phyloP scores from a whole-genome alignment of 2,888 invertebrate genomes.

The Pomacea canaliculata region DNA sequence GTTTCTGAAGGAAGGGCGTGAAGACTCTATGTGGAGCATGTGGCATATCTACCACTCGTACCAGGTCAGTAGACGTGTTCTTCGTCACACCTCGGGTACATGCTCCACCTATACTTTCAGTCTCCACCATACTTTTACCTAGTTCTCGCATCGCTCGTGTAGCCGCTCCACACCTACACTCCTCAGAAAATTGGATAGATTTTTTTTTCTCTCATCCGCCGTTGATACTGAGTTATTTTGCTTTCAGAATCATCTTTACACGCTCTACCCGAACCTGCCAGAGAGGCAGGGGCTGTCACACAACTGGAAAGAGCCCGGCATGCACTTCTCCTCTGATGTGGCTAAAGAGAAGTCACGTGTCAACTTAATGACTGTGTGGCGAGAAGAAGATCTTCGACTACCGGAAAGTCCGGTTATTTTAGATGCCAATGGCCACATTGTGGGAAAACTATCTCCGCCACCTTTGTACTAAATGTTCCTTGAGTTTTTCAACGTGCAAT shows the following conservation, averaged over 20 bases:
- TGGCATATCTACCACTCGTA: conserved; percentile 59
- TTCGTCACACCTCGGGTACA: too few relatives aligned
- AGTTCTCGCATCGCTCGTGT: too few relatives aligned
- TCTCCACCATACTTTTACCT: too few relatives aligned
- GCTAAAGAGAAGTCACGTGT: background rate
- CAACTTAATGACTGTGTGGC: conserved; percentile 8
- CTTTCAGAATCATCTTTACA: conserved; percentile 13
- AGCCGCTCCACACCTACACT: too few relatives aligned
- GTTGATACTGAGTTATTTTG: too few relatives aligned
- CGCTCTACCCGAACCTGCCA: conserved; percentile 11
- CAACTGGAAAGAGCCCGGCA: conserved; percentile 27
- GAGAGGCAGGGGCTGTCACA: conserved; percentile 4
- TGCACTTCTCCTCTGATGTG: conserved; percentile 1
- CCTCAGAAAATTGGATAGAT: too few relatives aligned
- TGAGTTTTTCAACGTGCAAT: too few relatives aligned
- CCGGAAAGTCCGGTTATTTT: conserved; percentile 9
- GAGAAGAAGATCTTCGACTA: conserved; percentile 12
- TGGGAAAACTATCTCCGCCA: background rate
- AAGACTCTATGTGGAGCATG: conserved; percentile 59
- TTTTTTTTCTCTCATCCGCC: too few relatives aligned
- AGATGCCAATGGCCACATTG: conserved; percentile 11
- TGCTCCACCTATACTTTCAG: too few relatives aligned
- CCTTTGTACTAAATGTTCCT: too few relatives aligned
- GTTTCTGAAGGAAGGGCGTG: conserved; percentile 35
- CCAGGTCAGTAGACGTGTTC: conserved; percentile 7